Evolutionary conservation across 1,140 invertebrate species (phyloP), one percentile per base, ranked within the genome.

Genomic region (Callitettix versicolor): DNA sequence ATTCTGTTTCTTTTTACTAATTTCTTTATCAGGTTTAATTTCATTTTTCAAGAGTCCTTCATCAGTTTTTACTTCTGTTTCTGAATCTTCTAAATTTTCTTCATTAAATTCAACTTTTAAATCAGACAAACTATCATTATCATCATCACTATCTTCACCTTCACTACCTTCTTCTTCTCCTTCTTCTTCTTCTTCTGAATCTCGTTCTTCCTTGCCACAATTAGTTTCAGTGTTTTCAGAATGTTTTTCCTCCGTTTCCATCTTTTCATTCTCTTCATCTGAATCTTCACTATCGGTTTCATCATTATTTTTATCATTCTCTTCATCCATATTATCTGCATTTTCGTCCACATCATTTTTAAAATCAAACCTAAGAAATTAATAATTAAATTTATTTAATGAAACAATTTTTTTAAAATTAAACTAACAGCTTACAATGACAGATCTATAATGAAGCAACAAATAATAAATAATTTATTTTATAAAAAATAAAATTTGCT

Each of bases 301-400:
- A 40, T 64, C 60, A 42, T 63, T 57, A 56, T 65, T 61, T 53
- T 60, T 43, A 55, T 62, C 55, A 24, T 64, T 54, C 20, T 66
- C 61, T 17, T 66, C 68, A 22, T 69, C 67, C 54, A 68, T 63
- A 24, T 63, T 61, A 47, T 59, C 62, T 42, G 65, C 60, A 42
- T 57, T 57, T 9, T 50, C 58, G 15, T 49, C 42, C 51, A 41
- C 38, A 33, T 51, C 56, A 47, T 42, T 57, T 38, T 53, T 38
- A 51, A 18, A 20, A n/a, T 47, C 26, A 55, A 53, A 38, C 22
- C 40, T 26, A 42, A 18, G 20, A 2, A 34, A 30, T n/a, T 6
- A 51, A 18, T 41, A 33, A 21, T n/a, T 15, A 42, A 36, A 22
- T 6, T 22, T 52, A 52, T n/a, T 34, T 17, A 4, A 38, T 3